Conservation (phyloP, 2,888 invertebrate genomes). For the Agonum fuliginosum region DNA sequence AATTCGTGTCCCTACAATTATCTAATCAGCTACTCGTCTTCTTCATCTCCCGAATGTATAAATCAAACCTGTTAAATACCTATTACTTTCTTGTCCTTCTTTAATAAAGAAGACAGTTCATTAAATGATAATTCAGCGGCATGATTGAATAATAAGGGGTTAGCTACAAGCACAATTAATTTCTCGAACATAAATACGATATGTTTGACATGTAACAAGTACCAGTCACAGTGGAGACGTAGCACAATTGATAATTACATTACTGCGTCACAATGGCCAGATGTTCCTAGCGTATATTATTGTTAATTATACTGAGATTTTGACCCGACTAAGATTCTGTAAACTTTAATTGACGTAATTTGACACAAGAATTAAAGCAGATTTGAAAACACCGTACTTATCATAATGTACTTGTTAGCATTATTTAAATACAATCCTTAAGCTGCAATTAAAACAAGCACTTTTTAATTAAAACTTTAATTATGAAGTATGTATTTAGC, state of each 20-base stretch:
- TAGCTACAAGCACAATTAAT: slow-evolving; percentile 48
- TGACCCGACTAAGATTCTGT: background rate
- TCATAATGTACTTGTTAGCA: too few species aligned
- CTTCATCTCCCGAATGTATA: background rate
- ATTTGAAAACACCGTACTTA: too few species aligned
- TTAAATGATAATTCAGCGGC: slow-evolving; percentile 29
- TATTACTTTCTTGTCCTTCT: background rate
- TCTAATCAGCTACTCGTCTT: background rate
- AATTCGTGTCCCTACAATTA: background rate
- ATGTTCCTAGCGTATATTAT: slow-evolving; percentile 10
- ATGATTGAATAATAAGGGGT: slow-evolving; percentile 49
- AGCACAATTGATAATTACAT: slow-evolving; percentile 40
- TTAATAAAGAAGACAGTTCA: slow-evolving; percentile 42
- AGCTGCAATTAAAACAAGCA: too few species aligned
- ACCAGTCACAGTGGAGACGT: slow-evolving; percentile 4
- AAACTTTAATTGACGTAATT: background rate
- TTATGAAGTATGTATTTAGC: too few species aligned
- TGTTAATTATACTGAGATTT: slow-evolving; percentile 35
- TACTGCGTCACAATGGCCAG: slow-evolving; percentile 4
- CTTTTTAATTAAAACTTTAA: too few species aligned
- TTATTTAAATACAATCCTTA: too few species aligned
- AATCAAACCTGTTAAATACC: slow-evolving; percentile 2
- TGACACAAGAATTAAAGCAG: background rate
- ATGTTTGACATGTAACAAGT: slow-evolving; percentile 37
- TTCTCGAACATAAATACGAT: slow-evolving; percentile 40